These are phyloP conservation scores for Trypoxylon attenuatum DNA, from an alignment of 2,888 invertebrate species.

Conservation along the genomic window DNA sequence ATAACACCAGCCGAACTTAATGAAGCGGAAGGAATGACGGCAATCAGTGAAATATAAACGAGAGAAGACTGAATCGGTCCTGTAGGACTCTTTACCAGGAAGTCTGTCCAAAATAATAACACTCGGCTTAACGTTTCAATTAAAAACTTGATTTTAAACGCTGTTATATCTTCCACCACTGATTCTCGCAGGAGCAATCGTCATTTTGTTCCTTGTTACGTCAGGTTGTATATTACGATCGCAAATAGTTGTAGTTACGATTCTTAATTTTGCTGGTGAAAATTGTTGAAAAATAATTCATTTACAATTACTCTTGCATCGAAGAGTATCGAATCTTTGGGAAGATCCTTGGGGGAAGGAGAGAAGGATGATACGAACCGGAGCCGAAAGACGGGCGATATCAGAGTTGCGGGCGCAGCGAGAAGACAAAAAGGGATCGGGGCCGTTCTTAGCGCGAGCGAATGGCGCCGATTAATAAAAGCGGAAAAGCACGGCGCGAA, in stretches of 20 bases:
- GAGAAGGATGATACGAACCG: neutral
- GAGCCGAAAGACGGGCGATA: neutral
- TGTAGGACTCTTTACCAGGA: neutral
- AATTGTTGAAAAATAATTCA: too few species aligned
- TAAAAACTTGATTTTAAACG: too few species aligned
- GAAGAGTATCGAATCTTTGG: too few species aligned
- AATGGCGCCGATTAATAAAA: conserved; percentile 73
- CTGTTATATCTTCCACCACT: too few species aligned
- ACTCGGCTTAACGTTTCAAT: too few species aligned
- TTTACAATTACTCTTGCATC: too few species aligned
- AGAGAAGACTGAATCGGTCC: conserved; percentile 35
- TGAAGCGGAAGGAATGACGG: conserved; percentile 71
- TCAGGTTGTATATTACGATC: too few species aligned
- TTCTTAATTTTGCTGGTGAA: too few species aligned
- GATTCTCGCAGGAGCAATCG: too few species aligned
- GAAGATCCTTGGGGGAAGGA: conserved; percentile 1
- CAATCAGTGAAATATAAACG: conserved; percentile 73
- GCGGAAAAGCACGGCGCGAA: conserved; percentile 66
- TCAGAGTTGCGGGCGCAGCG: conserved; percentile 1
- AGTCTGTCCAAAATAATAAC: too few species aligned
- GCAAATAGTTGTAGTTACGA: too few species aligned
- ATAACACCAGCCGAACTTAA: conserved; percentile 48
- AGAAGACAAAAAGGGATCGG: conserved; percentile 23
- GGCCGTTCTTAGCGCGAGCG: conserved; percentile 59
- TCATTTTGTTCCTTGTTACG: too few species aligned